phyloP scores from a whole-genome alignment of 2,888 invertebrate species.

The Sphecodes monilicornis region DNA sequence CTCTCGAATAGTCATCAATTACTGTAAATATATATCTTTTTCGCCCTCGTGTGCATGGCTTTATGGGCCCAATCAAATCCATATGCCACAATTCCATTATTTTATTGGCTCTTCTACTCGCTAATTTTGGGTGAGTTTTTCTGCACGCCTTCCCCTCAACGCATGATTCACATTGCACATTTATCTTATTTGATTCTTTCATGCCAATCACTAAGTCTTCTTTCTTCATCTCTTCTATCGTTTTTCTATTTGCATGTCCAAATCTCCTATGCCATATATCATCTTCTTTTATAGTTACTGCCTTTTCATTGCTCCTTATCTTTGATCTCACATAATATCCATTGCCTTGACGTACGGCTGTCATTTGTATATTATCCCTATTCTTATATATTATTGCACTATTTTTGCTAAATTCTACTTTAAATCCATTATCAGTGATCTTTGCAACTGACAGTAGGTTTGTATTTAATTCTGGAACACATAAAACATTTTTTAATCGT shows the following conservation, averaged over 20 bases:
- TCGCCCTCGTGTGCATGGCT: constrained; percentile 6
- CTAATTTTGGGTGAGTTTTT: not conserved
- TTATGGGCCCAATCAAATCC: constrained; percentile 37
- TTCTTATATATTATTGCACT: not conserved
- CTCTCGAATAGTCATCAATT: constrained; percentile 19
- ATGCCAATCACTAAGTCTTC: constrained; percentile 16
- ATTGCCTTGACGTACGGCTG: not conserved
- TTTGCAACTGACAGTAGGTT: not conserved
- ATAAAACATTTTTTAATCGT: not conserved
- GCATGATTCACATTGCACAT: constrained; percentile 8
- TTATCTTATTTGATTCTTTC: not conserved
- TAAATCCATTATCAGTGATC: not conserved
- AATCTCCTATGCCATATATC: constrained; percentile 6
- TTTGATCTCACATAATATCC: constrained; percentile 1
- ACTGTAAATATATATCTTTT: constrained; percentile 12
- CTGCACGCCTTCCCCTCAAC: not conserved
- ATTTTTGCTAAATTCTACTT: too few relatives aligned
- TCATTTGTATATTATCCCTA: not conserved
- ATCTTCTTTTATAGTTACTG: not conserved
- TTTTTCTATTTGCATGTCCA: constrained; percentile 14
- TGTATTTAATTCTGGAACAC: not conserved
- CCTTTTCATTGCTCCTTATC: not conserved
- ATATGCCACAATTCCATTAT: too few relatives aligned
- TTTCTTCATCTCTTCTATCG: constrained; percentile 13
- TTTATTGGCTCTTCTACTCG: too few relatives aligned